A percentile compares a stretch with the other conserved stretches of the same genome.
These are phyloP conservation scores for Aporophyla nigra DNA, from an alignment of 2,888 invertebrate genomes.

Conservation along the genomic window DNA sequence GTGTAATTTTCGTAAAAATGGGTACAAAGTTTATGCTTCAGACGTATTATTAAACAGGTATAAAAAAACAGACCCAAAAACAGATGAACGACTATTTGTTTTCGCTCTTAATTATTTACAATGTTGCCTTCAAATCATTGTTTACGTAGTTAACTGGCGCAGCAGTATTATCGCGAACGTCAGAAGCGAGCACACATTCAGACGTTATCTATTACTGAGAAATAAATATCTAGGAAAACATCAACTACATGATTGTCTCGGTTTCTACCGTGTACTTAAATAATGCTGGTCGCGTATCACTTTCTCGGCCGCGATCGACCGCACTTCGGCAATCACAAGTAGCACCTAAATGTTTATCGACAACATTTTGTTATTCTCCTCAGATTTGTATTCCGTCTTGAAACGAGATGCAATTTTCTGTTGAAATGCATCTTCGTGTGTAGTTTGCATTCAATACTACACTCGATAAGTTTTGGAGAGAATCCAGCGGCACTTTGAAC, in stretches of 20 bases:
- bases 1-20: too few relatives aligned
- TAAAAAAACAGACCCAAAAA: background rate
- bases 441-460: constrained; percentile 52
- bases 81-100: background rate
- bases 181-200: constrained; percentile 24
- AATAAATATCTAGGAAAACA: constrained; percentile 59
- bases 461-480: constrained; percentile 55
- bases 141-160: constrained; percentile 44
- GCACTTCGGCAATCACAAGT: constrained; percentile 75
- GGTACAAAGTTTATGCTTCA: too few relatives aligned
- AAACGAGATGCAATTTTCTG: constrained; percentile 55
- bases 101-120: constrained; percentile 3
- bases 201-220: constrained; percentile 57
- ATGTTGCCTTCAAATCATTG: constrained; percentile 19
- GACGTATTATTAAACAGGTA: too few relatives aligned
- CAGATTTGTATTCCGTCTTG: constrained; percentile 65
- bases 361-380: constrained; percentile 69
- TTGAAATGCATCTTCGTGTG: constrained; percentile 54
- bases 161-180: constrained; percentile 45
- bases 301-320: constrained; percentile 80
- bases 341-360: constrained; percentile 75
- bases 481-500: constrained; percentile 53
- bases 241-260: constrained; percentile 40
- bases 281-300: constrained; percentile 80
- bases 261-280: constrained; percentile 46